Conservation (phyloP, 2,113 vertebrate genomes). For the Triplophysa tibetana region DNA sequence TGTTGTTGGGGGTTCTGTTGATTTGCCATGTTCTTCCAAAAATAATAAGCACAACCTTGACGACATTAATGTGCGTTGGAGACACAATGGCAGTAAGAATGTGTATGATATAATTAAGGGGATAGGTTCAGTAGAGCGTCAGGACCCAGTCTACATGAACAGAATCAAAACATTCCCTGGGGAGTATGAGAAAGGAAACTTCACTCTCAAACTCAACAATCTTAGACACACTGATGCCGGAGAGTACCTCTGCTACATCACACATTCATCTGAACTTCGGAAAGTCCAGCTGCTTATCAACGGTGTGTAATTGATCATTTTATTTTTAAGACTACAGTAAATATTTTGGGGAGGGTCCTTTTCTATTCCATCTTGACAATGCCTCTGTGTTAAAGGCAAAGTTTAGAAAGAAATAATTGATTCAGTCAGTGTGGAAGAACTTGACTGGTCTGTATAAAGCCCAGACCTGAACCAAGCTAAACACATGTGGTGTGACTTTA, state of each 20-base stretch:
- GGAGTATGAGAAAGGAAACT: constrained; percentile 3
- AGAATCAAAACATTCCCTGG: neutral
- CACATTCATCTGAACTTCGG: no score
- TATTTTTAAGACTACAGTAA: no score
- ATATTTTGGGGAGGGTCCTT: no score
- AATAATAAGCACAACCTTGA: neutral
- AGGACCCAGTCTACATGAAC: neutral
- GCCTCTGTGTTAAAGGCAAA: no score
- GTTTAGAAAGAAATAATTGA: no score
- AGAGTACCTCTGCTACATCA: neutral
- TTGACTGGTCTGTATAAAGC: no score
- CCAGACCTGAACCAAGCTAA: no score
- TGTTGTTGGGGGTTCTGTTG: neutral
- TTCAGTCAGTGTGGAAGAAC: no score
- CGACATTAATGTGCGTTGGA: neutral
- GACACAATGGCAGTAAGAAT: neutral
- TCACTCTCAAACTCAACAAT: neutral
- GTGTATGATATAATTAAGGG: constrained; percentile 12
- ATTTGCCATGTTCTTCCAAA: neutral
- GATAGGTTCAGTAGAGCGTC: neutral
- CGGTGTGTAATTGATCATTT: neutral
- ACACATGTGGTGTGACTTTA: no score
- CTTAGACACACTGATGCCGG: constrained; percentile 1
- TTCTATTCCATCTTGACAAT: no score
- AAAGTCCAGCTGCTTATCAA: neutral